Evolutionary conservation across 2,113 vertebrate species (phyloP).

Genomic region (Tiliqua scincoides): DNA sequence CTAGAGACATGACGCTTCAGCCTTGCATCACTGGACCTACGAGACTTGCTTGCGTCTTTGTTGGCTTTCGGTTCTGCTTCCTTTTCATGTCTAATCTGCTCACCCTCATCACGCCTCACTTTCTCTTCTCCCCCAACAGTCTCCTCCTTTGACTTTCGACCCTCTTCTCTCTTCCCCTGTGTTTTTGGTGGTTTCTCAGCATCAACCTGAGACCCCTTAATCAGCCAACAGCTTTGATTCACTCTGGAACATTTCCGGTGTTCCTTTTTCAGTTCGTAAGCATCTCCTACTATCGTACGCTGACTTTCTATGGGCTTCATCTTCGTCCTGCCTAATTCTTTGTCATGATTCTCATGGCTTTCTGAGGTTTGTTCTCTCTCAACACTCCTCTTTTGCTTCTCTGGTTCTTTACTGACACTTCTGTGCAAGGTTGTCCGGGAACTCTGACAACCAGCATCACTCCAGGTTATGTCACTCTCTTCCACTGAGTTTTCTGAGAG

Average conservation of each 20-base stretch:
- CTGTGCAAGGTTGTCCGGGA: slow-evolving; percentile 36
- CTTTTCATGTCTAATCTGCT: slow-evolving; percentile 35
- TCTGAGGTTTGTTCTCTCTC: slow-evolving; percentile 64
- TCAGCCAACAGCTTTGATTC: slow-evolving; percentile 64
- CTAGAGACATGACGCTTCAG: slow-evolving; percentile 59
- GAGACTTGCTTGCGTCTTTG: slow-evolving; percentile 63
- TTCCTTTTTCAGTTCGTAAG: slow-evolving; percentile 59
- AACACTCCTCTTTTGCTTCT: slow-evolving; percentile 54
- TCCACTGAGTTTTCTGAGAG: slow-evolving; percentile 52
- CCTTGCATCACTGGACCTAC: slow-evolving; percentile 30
- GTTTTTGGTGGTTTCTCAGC: slow-evolving; percentile 45
- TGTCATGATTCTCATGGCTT: slow-evolving; percentile 54
- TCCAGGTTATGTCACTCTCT: slow-evolving; percentile 54
- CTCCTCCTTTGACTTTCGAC: slow-evolving; percentile 55
- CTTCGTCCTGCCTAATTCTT: slow-evolving; percentile 57
- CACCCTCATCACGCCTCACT: slow-evolving; percentile 12
- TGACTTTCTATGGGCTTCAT: slow-evolving; percentile 58
- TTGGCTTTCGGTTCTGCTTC: slow-evolving; percentile 54
- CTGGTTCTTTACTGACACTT: slow-evolving; percentile 53
- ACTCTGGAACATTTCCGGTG: slow-evolving; percentile 35
- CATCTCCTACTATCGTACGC: slow-evolving; percentile 41
- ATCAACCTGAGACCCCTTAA: slow-evolving; percentile 53
- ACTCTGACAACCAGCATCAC: slow-evolving; percentile 54
- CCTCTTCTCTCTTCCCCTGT: slow-evolving; percentile 55
- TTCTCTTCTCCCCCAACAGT: slow-evolving; percentile 47